These are phyloP conservation scores for Podotricha telesiphe DNA, from an alignment of 2,888 invertebrate genomes.

Conservation along the genomic window DNA sequence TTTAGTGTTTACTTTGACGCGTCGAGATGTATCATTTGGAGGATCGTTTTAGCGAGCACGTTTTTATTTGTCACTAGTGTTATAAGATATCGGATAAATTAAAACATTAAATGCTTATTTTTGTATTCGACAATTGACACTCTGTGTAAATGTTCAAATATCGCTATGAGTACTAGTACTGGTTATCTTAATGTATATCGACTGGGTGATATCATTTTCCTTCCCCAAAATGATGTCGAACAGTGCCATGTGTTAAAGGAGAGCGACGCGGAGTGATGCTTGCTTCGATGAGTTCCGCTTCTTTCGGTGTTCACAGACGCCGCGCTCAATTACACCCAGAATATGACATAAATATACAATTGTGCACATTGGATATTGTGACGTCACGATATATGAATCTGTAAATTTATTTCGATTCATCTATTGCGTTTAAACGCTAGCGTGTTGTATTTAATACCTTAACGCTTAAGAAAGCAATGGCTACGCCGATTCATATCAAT, in stretches of 20 bases:
- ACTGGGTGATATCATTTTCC: conserved; percentile 75
- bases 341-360: conserved; percentile 33
- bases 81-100: conserved; percentile 78
- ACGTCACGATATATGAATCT: conserved; percentile 52
- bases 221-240: conserved; percentile 78
- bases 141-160: conserved; percentile 74
- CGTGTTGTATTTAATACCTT: conserved; percentile 72
- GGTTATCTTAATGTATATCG: conserved; percentile 45
- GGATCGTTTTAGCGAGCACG: conserved; percentile 72
- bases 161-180: conserved; percentile 39
- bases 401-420: conserved; percentile 63
- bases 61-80: conserved; percentile 76
- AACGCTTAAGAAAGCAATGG: conserved; percentile 79
- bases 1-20: conserved; percentile 62
- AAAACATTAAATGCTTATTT: conserved; percentile 83
- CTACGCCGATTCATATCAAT: conserved; percentile 83
- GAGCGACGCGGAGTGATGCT: conserved; percentile 60
- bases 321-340: conserved; percentile 53
- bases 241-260: conserved; percentile 53
- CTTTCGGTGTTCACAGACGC: conserved; percentile 43
- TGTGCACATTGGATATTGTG: conserved; percentile 50
- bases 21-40: conserved; percentile 64
- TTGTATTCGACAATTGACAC: conserved; percentile 80
- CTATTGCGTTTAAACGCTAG: conserved; percentile 69
- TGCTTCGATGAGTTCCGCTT: conserved; percentile 61